phyloP scores from a whole-genome alignment of 1,140 invertebrate species.

The Papilio helenus region DNA sequence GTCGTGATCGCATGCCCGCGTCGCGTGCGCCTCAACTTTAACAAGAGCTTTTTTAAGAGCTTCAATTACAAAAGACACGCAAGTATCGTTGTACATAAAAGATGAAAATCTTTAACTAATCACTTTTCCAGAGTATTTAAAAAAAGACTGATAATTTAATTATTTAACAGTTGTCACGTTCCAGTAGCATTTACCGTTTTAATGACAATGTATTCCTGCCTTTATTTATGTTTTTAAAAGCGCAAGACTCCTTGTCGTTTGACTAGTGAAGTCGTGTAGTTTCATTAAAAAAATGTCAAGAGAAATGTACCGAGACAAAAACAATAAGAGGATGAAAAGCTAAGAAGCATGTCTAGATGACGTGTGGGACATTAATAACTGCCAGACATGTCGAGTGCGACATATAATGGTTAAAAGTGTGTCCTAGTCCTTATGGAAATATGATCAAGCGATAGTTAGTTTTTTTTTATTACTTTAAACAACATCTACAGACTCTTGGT shows the following conservation, averaged over 20 bases:
- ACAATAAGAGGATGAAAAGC: not conserved
- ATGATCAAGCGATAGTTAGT: not conserved
- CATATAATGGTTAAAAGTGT: not conserved
- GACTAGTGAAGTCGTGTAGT: not conserved
- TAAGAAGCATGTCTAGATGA: constrained; percentile 19
- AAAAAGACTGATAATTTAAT: too few species aligned
- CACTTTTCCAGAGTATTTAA: not conserved
- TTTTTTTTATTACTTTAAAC: too few species aligned
- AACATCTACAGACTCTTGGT: too few species aligned
- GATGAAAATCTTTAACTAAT: constrained; percentile 20
- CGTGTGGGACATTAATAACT: constrained; percentile 14
- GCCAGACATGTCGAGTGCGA: constrained; percentile 14
- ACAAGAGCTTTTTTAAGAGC: constrained; percentile 25
- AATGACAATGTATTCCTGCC: too few species aligned
- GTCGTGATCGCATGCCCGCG: constrained; percentile 5
- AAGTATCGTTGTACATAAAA: constrained; percentile 17
- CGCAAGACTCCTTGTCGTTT: not conserved
- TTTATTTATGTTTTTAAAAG: not conserved
- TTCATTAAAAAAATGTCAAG: constrained; percentile 18
- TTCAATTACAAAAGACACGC: constrained; percentile 28
- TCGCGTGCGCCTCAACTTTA: constrained; percentile 21
- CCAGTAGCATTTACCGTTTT: too few species aligned
- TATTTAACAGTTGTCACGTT: too few species aligned
- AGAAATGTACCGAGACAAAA: not conserved
- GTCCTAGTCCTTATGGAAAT: not conserved